A percentile compares a stretch with the other conserved stretches of the same genome.
phyloP scores from a whole-genome alignment of 2,113 vertebrate species.

The Origma solitaria region DNA sequence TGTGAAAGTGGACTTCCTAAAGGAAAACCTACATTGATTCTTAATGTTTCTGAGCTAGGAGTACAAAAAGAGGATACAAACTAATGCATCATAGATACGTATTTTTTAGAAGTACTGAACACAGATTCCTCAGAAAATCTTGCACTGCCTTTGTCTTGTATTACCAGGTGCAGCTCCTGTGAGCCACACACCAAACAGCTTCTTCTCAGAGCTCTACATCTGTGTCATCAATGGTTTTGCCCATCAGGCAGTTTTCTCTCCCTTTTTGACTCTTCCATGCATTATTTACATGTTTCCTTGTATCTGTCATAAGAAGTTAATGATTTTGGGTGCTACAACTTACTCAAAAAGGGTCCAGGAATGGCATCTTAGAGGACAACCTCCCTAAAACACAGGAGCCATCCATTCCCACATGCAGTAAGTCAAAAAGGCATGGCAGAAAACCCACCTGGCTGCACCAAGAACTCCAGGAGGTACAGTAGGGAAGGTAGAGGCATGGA shows the following conservation, averaged over 20 bases:
- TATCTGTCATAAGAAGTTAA: background rate
- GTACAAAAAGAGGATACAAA: background rate
- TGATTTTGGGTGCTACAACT: background rate
- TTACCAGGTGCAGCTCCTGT: background rate
- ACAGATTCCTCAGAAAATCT: background rate
- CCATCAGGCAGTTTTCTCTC: background rate
- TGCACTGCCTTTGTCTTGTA: background rate
- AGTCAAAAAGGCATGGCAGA: background rate
- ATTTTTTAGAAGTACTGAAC: background rate
- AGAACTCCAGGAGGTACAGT: background rate
- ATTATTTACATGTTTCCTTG: background rate
- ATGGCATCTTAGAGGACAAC: background rate
- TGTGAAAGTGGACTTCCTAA: background rate
- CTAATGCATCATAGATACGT: rapidly evolving
- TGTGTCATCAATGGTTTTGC: background rate
- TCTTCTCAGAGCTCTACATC: background rate
- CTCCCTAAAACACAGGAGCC: background rate
- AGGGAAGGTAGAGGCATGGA: background rate
- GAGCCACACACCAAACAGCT: background rate
- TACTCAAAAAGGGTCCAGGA: background rate
- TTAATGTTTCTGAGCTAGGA: background rate
- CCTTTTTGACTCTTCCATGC: background rate
- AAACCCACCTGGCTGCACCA: background rate
- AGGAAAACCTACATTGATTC: background rate
- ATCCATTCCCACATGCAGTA: background rate